Base-by-base conservation (phyloP, 2,797 vertebrate genomes). In the Prunella strophiata region DNA sequence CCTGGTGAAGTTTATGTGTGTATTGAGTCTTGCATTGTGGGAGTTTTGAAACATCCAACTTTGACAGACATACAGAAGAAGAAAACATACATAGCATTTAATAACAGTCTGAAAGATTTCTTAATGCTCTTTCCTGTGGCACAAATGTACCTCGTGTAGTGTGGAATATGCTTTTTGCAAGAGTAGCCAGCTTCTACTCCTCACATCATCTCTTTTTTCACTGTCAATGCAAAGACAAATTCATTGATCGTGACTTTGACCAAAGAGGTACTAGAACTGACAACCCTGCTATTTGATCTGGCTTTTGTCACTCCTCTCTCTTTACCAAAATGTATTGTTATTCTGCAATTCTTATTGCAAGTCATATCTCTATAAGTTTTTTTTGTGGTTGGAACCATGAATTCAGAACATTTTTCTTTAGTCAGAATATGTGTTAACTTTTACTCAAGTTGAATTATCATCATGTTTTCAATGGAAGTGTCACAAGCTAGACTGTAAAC, bases 401-500 rank as follows among this genome's bases (percentile, higher is more conserved):
- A 81, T 81, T 78, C 15, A 88, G 30, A 65, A 36, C 2, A 51
- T 61, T 58, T 16, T 58, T 7, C 13, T 78, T 71, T n/a, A 65
- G 7, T 27, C 3, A 5, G 27, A 78, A n/a, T 12, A 9, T 36
- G 4, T 52, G 3, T 40, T 68, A 74, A 47, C 6, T 93, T 77
- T 67, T n/a, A 34, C 15, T 70, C 16, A 47, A 62, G 19, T 58
- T 42, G 62, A 86, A 42, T 70, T 87, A 32, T 82, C 6, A 29
- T 36, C 3, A 3, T 26, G 3, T 18, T 75, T 82, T 67, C 2
- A 4, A 22, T 58, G 1, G 27, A 50, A 82, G 21, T 1, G 2
- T 18, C 15, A 43, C 36, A 30, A 82, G 4, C 6, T 34, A 62
- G 23, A 72, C 21, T 65, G 23, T 30, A 84, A 89, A 61, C 9